Evolutionary conservation across 2,113 vertebrate species (phyloP), one percentile per base, ranked within the genome.

Genomic region (Emydocephalus ijimae): DNA sequence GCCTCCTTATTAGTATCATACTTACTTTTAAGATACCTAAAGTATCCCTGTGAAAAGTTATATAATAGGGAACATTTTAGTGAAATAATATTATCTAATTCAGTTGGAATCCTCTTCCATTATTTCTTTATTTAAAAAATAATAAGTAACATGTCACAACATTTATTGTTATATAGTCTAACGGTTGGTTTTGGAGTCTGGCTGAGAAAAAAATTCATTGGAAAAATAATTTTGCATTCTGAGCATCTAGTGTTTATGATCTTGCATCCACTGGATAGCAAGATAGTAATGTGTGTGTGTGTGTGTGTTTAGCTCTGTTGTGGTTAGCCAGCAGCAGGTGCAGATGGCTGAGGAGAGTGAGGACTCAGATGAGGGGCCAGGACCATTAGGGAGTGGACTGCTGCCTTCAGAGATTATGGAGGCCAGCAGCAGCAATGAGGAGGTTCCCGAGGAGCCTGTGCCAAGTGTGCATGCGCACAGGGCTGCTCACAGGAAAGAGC

Each of bases 151-250:
- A 45, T 85, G 14, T 89, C 43, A 39, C 9, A 90, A 48, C 5
- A 8, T 5, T 0, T 94, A 34, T 59, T 89, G 8, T 64, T 87
- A 12, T 74, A 5, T 3, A 85, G 4, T 85, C 4, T 39, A 29
- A 88, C 3, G 0, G 9, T 89, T 94, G 64, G 23, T 8, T 29
- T 18, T 94, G 85, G 12, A 90, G 45, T 91, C 52, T 15, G 0
- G 20, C 94, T 90, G 48, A 69, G 90, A 26, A 55, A 74, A 93
- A 3, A 0, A 91, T 61, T 95, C 29, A 87, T 45, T 64, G 86
- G 39, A 57, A 90, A 95, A 92, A 94, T 24, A 8, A 21, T 88
- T 1, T 26, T 87, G 54, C 91, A 48, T 87, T 23, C 11, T 14
- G 14, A 57, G 18, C 4, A 92, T 74, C 3, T 85, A 0, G 8